These are phyloP conservation scores for Macroteleia sp. DNA, from an alignment of 2,888 invertebrate species.

Conservation along the genomic window DNA sequence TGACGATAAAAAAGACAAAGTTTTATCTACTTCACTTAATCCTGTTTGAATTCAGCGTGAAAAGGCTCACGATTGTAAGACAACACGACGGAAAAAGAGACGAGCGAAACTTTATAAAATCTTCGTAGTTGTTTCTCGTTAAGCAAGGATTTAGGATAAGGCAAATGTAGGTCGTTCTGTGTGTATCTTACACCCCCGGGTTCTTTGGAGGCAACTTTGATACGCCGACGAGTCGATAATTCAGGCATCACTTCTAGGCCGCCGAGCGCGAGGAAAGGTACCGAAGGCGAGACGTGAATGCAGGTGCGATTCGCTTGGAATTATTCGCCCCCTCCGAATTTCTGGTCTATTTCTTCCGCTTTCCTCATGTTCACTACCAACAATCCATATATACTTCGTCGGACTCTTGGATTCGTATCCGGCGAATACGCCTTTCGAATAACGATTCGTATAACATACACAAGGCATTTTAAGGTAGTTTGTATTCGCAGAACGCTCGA, in stretches of 20 bases:
- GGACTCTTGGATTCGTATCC: conserved; percentile 59
- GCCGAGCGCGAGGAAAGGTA: background rate
- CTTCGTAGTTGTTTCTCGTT: conserved; percentile 71
- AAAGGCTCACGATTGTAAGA: conserved; percentile 32
- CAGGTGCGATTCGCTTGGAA: conserved; percentile 58
- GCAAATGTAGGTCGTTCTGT: conserved; percentile 55
- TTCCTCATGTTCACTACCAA: conserved; percentile 26
- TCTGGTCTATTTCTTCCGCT: conserved; percentile 64
- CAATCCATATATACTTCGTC: conserved; percentile 59
- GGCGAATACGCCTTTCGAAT: conserved; percentile 58
- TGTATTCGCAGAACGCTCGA: conserved; percentile 53
- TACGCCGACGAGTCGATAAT: conserved; percentile 66
- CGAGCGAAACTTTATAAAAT: conserved; percentile 66
- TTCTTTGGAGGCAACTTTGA: conserved; percentile 42
- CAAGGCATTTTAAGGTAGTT: conserved; percentile 56
- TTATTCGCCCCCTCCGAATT: conserved; percentile 72
- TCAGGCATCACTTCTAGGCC: conserved; percentile 64
- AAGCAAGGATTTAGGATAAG: conserved; percentile 73
- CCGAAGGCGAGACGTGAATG: conserved; percentile 32
- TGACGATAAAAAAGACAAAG: conserved; percentile 37
- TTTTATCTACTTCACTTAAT: conserved; percentile 49
- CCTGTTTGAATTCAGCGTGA: conserved; percentile 41
- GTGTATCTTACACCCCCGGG: conserved; percentile 17
- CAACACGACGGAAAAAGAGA: conserved; percentile 34
- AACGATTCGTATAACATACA: conserved; percentile 57